Percentiles rank a stretch among this genome's conserved stretches.
Evolutionary conservation across 2,797 vertebrate species (phyloP).

Genomic region (Amblyraja radiata): DNA sequence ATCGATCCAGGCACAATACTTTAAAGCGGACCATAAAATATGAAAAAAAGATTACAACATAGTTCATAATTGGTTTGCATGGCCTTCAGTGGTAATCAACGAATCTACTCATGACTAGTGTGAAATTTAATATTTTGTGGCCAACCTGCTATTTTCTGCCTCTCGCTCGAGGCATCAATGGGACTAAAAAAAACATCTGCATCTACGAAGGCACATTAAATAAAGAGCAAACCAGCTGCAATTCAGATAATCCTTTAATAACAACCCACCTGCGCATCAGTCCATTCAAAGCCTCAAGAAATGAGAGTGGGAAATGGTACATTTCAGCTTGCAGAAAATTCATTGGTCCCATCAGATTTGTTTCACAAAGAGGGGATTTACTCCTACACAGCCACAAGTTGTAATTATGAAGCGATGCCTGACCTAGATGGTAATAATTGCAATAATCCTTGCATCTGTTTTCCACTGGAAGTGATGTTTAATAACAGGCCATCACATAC

Average conservation of each 20-base stretch:
- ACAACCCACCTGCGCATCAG: not conserved
- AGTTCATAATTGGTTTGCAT: too few species aligned
- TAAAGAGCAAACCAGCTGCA: not conserved
- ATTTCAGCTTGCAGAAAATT: not conserved
- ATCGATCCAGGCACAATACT: too few species aligned
- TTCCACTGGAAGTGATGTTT: not conserved
- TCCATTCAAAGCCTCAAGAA: not conserved
- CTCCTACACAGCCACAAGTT: not conserved
- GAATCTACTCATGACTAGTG: too few species aligned
- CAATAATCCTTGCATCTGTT: not conserved
- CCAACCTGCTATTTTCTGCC: too few species aligned
- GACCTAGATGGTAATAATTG: not conserved
- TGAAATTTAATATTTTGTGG: too few species aligned
- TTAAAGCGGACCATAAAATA: too few species aligned
- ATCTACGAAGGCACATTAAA: not conserved
- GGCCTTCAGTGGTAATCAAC: too few species aligned
- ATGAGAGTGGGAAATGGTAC: not conserved
- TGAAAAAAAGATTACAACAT: too few species aligned
- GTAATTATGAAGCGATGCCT: not conserved
- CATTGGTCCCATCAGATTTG: not conserved
- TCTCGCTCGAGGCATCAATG: too few species aligned
- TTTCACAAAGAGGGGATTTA: not conserved
- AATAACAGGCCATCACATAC: not conserved
- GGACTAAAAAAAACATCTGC: too few species aligned
- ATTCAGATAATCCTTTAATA: conserved; percentile 23